A percentile compares a stretch with the other conserved stretches of the same genome.
These are phyloP conservation scores for Candidula unifasciata DNA, from an alignment of 2,888 invertebrate species.

Conservation along the genomic window DNA sequence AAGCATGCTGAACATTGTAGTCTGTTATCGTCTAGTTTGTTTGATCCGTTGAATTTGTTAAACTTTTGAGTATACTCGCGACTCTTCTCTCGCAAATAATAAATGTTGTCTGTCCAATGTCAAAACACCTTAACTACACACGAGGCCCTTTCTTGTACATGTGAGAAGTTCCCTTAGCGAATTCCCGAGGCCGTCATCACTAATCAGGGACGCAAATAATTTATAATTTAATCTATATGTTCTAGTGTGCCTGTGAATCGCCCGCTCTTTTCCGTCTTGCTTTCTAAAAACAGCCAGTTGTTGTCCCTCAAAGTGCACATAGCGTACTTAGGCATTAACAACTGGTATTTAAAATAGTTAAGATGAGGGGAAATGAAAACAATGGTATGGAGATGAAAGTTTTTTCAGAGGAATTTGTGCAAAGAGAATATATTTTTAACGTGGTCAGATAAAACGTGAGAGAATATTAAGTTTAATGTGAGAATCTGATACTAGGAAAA, in stretches of 20 bases:
- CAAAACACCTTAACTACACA: not conserved
- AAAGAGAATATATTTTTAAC: not conserved
- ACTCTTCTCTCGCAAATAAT: too few relatives aligned
- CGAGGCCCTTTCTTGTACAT: not conserved
- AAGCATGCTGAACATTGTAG: not conserved
- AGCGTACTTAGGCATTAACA: not conserved
- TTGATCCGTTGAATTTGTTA: not conserved
- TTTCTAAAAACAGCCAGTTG: constrained; percentile 2
- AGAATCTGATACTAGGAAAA: too few relatives aligned
- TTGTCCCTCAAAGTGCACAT: not conserved
- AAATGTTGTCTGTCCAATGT: too few relatives aligned
- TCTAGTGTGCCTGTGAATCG: not conserved
- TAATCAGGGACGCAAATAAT: not conserved
- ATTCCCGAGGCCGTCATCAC: not conserved
- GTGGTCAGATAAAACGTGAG: not conserved
- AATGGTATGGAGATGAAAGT: not conserved
- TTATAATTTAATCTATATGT: not conserved
- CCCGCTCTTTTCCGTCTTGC: not conserved
- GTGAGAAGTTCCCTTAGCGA: not conserved
- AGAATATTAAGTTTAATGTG: too few relatives aligned
- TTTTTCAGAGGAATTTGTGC: not conserved
- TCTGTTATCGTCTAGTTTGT: not conserved
- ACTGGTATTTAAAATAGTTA: not conserved
- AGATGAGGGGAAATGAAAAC: not conserved
- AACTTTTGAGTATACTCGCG: not conserved